phyloP scores from a whole-genome alignment of 2,797 vertebrate species.

The Pipistrellus kuhlii region DNA sequence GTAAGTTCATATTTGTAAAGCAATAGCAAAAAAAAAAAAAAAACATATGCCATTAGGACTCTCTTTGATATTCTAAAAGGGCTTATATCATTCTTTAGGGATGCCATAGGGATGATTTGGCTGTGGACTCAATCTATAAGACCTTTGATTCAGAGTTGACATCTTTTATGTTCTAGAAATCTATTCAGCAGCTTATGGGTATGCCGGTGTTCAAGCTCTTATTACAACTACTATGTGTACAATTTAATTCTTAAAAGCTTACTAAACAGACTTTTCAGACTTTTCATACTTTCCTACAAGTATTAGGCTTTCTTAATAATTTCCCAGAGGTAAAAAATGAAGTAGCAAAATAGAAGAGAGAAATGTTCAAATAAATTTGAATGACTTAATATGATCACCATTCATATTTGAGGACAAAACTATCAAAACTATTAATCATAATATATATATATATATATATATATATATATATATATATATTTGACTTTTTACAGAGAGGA shows the following conservation, averaged over 20 bases:
- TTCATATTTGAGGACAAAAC: background rate
- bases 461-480: no score
- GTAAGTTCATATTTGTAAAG: slow-evolving; percentile 44
- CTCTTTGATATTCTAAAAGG: background rate
- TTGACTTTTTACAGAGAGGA: no score
- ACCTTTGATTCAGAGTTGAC: background rate
- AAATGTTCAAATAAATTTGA: background rate
- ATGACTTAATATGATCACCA: background rate
- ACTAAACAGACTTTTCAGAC: background rate
- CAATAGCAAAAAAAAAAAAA: background rate
- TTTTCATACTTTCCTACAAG: background rate
- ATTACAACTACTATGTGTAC: background rate
- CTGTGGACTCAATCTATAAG: background rate
- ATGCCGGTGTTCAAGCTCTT: slow-evolving; percentile 7
- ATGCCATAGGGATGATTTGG: background rate
- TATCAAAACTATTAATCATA: no score
- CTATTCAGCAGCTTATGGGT: background rate
- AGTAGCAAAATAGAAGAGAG: background rate
- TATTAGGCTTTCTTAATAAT: background rate
- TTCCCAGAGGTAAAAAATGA: slow-evolving; percentile 6
- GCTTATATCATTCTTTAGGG: background rate
- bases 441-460: no score
- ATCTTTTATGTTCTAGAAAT: background rate
- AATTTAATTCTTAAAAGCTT: background rate
- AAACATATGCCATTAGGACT: background rate